Percentiles rank a stretch among this genome's conserved stretches.
phyloP scores from a whole-genome alignment of 2,888 invertebrate genomes.

The Ferdinandea cuprea region DNA sequence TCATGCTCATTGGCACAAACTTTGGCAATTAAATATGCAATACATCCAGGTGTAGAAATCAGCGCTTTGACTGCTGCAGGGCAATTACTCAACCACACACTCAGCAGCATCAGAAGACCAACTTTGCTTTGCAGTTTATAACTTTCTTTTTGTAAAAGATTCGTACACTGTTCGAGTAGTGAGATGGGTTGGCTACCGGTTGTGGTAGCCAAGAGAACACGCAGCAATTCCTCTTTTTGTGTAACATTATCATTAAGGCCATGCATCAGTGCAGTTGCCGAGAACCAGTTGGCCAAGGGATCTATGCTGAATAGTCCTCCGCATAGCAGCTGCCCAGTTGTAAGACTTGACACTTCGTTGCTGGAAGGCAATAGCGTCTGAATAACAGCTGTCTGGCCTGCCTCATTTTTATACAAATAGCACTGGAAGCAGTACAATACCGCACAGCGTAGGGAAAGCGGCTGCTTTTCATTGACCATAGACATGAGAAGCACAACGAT shows the following conservation, averaged over 20 bases:
- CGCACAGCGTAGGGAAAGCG: constrained; percentile 94
- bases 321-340: constrained; percentile 95
- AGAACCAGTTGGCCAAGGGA: constrained; percentile 96
- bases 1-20: constrained; percentile 93
- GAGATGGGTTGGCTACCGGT: constrained; percentile 93
- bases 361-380: constrained; percentile 96
- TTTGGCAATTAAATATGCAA: constrained; percentile 93
- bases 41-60: constrained; percentile 90
- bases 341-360: constrained; percentile 88
- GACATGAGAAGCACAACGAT: constrained; percentile 98
- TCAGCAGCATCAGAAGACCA: constrained; percentile 94
- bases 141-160: constrained; percentile 90
- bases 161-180: constrained; percentile 93
- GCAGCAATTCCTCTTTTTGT: constrained; percentile 94
- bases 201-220: constrained; percentile 94
- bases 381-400: constrained; percentile 93
- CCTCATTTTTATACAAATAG: constrained; percentile 95
- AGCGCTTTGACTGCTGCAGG: constrained; percentile 92
- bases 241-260: constrained; percentile 92
- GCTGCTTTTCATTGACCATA: constrained; percentile 99
- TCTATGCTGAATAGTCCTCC: constrained; percentile 95
- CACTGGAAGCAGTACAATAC: constrained; percentile 99
- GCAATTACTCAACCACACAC: constrained; percentile 94
- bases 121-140: constrained; percentile 89
- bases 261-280: constrained; percentile 95